Conservation (phyloP, 2,797 vertebrate genomes). For the Premnoplex brunnescens region DNA sequence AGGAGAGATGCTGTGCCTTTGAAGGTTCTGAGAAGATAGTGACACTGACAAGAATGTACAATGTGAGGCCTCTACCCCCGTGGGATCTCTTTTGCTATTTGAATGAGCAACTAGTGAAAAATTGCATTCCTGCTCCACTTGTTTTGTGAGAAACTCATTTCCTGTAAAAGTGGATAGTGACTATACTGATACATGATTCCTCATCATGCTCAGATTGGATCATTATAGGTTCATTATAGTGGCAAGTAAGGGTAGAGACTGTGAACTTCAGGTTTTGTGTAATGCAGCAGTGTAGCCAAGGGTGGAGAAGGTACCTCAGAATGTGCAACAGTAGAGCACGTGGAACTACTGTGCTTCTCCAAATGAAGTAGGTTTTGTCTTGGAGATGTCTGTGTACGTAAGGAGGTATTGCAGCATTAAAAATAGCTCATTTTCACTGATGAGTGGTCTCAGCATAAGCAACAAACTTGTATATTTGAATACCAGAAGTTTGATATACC, state of each 20-base stretch:
- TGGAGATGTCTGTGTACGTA: not conserved
- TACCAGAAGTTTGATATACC: not conserved
- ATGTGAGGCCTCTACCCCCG: not conserved
- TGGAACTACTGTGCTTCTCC: not conserved
- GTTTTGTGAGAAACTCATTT: conserved; percentile 16
- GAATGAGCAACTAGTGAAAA: conserved; percentile 19
- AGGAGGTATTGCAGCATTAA: not conserved
- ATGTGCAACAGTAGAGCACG: not conserved
- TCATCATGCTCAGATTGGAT: not conserved
- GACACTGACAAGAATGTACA: not conserved
- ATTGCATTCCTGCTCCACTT: not conserved
- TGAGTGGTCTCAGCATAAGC: not conserved
- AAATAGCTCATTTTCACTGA: not conserved
- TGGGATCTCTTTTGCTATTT: not conserved
- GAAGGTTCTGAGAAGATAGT: conserved; percentile 38
- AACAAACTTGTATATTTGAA: not conserved
- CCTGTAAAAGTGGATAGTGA: not conserved
- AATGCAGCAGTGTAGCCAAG: not conserved
- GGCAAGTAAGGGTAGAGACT: not conserved
- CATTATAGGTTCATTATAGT: not conserved
- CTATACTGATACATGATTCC: not conserved
- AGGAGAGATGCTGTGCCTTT: conserved; percentile 26
- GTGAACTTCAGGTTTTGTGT: not conserved
- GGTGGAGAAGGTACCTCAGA: not conserved
- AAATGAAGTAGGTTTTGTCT: not conserved